Evolutionary conservation across 1,140 invertebrate genomes (phyloP), one percentile per base, ranked within the genome.

Genomic region (Magallana gigas): DNA sequence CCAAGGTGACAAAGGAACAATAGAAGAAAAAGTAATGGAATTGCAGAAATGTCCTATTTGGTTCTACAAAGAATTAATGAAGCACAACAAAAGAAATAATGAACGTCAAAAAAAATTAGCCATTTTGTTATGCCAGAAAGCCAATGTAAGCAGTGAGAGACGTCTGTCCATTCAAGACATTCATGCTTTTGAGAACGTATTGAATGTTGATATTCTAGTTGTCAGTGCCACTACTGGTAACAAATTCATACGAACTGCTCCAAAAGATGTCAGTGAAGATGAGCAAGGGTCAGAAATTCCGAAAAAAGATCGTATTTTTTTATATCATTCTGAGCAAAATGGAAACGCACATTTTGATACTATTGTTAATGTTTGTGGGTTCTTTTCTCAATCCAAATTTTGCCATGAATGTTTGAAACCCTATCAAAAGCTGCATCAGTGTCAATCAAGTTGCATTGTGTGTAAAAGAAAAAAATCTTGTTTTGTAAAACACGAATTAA

Each of bases 331-430:
- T 57, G 12, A 62, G 18, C 71, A 48, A 68, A n/a, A 76, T 58
- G 23, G 18, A 12, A 56, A 48, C 23, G 57, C 48, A 36, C 85
- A 86, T 82, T 86, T 48, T 29, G 57, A 86, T 56, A n/a, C 64
- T 57, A 86, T 86, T 14, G 76, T 18, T 36, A 86, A 60, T 71
- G 60, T 86, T 4, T 57, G 68, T 29, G 85, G 85, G 18, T 81
- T 86, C 60, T 86, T 86, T 57, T 23, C 8, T 23, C 16, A 86
- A 29, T n/a, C 64, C 6, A 59, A 81, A 18, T 86, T 82, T 36
- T 86, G 85, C 57, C 68, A 82, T 60, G 59, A 68, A 5, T 86
- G 85, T 82, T 56, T 86, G 48, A 86, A 86, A 82, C 85, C 71
- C 6, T 86, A 86, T 59, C 57, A 82, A 82, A 60, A 86, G 9